These are phyloP conservation scores for Caenorhabditis tropicalis DNA, from an alignment of 1,140 invertebrate genomes.

Conservation along the genomic window DNA sequence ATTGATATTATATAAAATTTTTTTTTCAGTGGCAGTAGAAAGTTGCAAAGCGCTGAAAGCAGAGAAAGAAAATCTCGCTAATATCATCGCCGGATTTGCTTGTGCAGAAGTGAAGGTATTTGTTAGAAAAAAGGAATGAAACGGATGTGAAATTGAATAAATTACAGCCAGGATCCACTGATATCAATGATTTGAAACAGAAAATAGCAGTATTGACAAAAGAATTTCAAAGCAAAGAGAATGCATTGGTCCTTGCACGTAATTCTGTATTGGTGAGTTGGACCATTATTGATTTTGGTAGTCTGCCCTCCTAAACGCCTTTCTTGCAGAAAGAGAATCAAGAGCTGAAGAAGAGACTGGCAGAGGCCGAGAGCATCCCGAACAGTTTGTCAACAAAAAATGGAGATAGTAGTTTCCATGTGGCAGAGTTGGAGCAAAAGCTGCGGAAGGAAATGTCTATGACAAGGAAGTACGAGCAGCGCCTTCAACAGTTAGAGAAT, in stretches of 20 bases:
- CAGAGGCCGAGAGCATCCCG: neutral
- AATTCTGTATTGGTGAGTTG: neutral
- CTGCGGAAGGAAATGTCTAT: conserved; percentile 19
- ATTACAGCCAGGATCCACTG: conserved; percentile 7
- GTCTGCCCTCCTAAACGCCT: neutral
- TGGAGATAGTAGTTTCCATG: conserved; percentile 3
- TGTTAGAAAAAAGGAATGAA: neutral
- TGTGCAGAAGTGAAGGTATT: conserved; percentile 31
- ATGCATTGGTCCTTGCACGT: neutral
- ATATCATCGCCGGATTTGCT: conserved; percentile 5
- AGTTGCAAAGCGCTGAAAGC: conserved; percentile 17
- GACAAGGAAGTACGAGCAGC: conserved; percentile 21
- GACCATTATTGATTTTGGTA: neutral
- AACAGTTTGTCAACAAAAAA: conserved; percentile 3
- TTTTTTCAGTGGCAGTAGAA: neutral
- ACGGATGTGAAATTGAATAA: neutral
- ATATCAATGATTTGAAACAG: neutral
- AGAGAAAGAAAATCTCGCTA: neutral
- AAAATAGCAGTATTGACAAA: neutral
- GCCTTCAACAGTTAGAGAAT: neutral
- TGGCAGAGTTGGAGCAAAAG: conserved; percentile 8
- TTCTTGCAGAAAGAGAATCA: conserved; percentile 10
- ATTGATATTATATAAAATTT: neutral
- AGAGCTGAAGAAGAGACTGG: conserved; percentile 16
- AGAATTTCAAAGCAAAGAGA: conserved; percentile 26